Base-by-base conservation (phyloP, 2,888 invertebrate genomes). In the Pristionchus maxplancki region DNA sequence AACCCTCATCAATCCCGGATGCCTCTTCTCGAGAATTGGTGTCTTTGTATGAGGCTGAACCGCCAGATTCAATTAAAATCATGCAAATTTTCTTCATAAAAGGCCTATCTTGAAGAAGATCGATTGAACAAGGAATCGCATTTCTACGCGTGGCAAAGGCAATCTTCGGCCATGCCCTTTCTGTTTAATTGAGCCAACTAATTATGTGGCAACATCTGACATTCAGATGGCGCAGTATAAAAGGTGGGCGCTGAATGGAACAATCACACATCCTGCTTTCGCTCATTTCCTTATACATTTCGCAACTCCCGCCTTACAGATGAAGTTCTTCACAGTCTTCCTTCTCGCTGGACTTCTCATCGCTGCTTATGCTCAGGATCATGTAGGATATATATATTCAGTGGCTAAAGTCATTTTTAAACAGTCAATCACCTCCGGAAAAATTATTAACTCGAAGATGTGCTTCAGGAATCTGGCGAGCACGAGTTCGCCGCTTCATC, bases 271-370 rank as follows among this genome's bases (percentile, higher is more conserved):
- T 44, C 2, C 48, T n/a, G 37, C 78, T 78, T 44, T 40, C 40
- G 6, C 34, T 28, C 4, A 44, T 28, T 74, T 40, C 24, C 24
- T 40, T 31, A 15, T 40, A 20, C 24, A 74, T 74, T 17, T 74
- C n/a, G 17, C 64, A 20, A 64, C 28, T 40, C 40, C 24, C 40
- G 24, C 28, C 48, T 48, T 78, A 8, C 78, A 78, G 78, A 78
- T 78, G 78, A 78, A 78, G 44, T 48, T 78, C 4, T 48, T 78
- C 28, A n/a, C 78, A 48, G 28, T 78, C 44, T 48, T 78, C 48
- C 78, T 78, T 28, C 5, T 78, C 48, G 78, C 78, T n/a, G 78
- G 78, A 24, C 28, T 78, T 48, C 78, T 78, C 24, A n/a, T 78
- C 11, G 78, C 78, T 8, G 44, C 78, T 1, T 78, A 15, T 48